Conservation (phyloP, 2,113 vertebrate species). For the Rhea americana region DNA sequence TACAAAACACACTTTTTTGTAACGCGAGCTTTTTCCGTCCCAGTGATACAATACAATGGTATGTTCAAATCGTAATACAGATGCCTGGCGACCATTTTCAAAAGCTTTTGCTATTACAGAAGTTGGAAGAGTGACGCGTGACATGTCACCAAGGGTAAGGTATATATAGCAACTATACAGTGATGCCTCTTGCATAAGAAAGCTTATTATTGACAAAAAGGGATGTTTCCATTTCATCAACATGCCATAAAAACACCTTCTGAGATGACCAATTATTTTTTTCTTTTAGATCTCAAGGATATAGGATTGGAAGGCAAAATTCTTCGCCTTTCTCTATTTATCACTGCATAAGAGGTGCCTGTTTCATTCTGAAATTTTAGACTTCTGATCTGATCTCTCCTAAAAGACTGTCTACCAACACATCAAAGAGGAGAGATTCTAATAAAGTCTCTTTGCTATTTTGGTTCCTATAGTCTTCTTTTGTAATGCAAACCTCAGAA, state of each 20-base stretch:
- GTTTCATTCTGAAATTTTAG: background rate
- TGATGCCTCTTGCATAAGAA: background rate
- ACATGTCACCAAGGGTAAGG: accelerated
- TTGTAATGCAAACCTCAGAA: background rate
- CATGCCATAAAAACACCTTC: background rate
- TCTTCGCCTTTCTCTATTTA: background rate
- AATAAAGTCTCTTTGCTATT: background rate
- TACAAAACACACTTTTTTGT: background rate
- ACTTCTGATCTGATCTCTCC: background rate
- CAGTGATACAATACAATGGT: accelerated
- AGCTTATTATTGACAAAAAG: accelerated
- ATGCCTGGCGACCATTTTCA: background rate
- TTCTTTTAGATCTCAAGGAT: background rate
- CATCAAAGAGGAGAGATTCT: background rate
- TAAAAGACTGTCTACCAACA: background rate
- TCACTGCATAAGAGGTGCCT: background rate
- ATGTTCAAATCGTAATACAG: background rate
- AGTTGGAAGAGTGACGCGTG: accelerated
- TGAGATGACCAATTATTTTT: background rate
- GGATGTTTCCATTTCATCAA: background rate
- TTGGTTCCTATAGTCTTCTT: background rate
- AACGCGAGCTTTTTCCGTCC: background rate
- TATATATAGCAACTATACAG: background rate
- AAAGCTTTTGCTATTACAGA: background rate
- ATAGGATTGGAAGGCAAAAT: background rate